Evolutionary conservation across 2,797 vertebrate genomes (phyloP).

Genomic region (Chaunax sp.): DNA sequence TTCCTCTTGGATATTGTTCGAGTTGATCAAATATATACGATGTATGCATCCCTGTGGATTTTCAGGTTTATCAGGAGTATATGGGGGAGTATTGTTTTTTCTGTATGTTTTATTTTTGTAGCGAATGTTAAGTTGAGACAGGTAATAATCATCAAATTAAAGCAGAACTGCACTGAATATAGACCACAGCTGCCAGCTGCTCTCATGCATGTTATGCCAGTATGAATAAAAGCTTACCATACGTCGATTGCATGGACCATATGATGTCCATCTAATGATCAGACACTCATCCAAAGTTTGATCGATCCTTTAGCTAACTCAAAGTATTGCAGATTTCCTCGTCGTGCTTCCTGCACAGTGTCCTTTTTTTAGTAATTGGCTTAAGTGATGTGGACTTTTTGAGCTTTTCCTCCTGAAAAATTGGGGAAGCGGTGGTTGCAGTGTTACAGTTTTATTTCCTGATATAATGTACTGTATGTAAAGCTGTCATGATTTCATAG

Average conservation of each 20-base stretch:
- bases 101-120: slow-evolving; percentile 69
- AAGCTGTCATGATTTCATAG: slow-evolving; percentile 47
- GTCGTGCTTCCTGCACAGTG: slow-evolving; percentile 17
- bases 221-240: slow-evolving; percentile 62
- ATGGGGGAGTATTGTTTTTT: slow-evolving; percentile 38
- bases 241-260: slow-evolving; percentile 15
- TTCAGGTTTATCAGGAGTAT: slow-evolving; percentile 45
- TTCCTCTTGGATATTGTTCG: slow-evolving; percentile 47
- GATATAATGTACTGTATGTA: slow-evolving; percentile 72
- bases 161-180: slow-evolving; percentile 45
- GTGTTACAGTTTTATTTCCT: slow-evolving; percentile 68
- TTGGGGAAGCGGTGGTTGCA: slow-evolving; percentile 57
- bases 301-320: slow-evolving; percentile 28
- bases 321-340: slow-evolving; percentile 39
- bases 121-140: slow-evolving; percentile 47
- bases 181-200: slow-evolving; percentile 52
- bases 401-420: slow-evolving; percentile 56
- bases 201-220: slow-evolving; percentile 69
- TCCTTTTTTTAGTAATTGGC: slow-evolving; percentile 39
- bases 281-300: slow-evolving; percentile 39
- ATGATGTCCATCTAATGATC: slow-evolving; percentile 40
- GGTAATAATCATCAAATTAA: slow-evolving; percentile 43
- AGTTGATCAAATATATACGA: slow-evolving; percentile 47
- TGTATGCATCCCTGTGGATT: slow-evolving; percentile 55
- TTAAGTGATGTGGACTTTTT: slow-evolving; percentile 58